Percentiles rank a stretch among this genome's conserved stretches.
phyloP scores from a whole-genome alignment of 2,888 invertebrate species.

The Tetragonula carbonaria region DNA sequence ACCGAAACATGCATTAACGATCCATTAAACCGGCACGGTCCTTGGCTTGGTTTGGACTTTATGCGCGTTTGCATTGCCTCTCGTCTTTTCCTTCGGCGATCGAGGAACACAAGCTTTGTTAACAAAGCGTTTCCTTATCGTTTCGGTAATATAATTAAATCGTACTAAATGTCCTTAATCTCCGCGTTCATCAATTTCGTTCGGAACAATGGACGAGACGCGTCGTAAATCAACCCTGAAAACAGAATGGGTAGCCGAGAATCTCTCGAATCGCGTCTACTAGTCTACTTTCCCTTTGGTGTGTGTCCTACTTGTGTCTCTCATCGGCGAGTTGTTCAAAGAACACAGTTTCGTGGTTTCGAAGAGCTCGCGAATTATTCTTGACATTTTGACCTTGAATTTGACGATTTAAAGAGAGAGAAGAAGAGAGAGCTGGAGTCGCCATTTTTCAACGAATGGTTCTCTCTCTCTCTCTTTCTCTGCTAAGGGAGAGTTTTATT shows the following conservation, averaged over 20 bases:
- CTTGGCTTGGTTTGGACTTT: slow-evolving; percentile 48
- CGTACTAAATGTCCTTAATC: background rate
- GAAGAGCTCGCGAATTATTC: no score
- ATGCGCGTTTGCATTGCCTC: slow-evolving; percentile 43
- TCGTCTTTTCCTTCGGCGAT: slow-evolving; percentile 11
- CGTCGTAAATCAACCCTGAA: background rate
- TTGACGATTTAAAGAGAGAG: no score
- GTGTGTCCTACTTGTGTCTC: no score
- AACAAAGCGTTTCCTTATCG: background rate
- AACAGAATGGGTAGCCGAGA: background rate
- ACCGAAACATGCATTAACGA: slow-evolving; percentile 65
- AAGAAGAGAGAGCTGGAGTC: no score
- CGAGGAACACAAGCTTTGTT: slow-evolving; percentile 14
- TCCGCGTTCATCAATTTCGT: background rate
- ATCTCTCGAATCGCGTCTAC: background rate
- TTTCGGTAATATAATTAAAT: background rate
- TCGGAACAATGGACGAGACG: background rate
- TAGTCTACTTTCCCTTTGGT: background rate
- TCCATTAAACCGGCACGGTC: slow-evolving; percentile 62
- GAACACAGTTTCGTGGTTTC: no score
- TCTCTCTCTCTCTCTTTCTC: slow-evolving; percentile 44
- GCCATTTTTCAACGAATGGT: no score
- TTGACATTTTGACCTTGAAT: no score
- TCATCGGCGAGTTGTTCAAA: no score
- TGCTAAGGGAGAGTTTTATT: slow-evolving; percentile 72